phyloP scores from a whole-genome alignment of 37 sponge, comb jelly and placozoan species.

The Hexactinellida sp. region DNA sequence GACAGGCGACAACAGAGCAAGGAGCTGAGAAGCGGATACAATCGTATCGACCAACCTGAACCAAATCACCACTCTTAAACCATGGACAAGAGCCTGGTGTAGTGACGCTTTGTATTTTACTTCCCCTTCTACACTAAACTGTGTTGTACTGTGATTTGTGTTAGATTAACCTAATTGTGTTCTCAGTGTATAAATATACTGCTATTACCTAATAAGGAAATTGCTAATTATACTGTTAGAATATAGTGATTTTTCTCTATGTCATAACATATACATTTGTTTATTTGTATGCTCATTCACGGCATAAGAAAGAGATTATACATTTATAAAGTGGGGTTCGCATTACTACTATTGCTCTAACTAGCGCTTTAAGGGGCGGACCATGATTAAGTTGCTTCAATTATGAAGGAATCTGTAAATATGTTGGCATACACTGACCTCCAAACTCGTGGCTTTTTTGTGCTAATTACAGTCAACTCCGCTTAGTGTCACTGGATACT shows the following conservation, averaged over 20 bases:
- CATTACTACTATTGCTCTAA: too few relatives aligned
- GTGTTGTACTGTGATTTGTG: neutral
- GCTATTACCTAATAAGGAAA: neutral
- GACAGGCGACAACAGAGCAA: neutral
- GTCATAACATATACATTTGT: neutral
- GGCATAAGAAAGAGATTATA: too few relatives aligned
- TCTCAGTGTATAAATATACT: constrained; percentile 6
- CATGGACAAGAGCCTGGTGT: neutral
- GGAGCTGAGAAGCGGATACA: constrained; percentile 7
- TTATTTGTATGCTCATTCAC: too few relatives aligned
- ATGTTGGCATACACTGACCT: too few relatives aligned
- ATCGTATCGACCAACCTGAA: constrained; percentile 17
- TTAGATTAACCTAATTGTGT: neutral
- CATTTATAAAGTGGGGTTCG: too few relatives aligned
- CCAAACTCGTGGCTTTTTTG: too few relatives aligned
- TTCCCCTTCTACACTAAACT: neutral
- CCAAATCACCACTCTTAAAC: neutral
- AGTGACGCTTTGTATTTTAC: constrained; percentile 14
- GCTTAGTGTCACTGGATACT: too few relatives aligned
- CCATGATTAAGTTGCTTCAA: too few relatives aligned
- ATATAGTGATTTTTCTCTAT: neutral
- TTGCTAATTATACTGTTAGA: neutral
- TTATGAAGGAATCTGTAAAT: too few relatives aligned
- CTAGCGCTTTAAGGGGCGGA: too few relatives aligned
- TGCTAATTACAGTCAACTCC: too few relatives aligned